Evolutionary conservation across 2,113 vertebrate genomes (phyloP).

Genomic region (Hassar affinis): DNA sequence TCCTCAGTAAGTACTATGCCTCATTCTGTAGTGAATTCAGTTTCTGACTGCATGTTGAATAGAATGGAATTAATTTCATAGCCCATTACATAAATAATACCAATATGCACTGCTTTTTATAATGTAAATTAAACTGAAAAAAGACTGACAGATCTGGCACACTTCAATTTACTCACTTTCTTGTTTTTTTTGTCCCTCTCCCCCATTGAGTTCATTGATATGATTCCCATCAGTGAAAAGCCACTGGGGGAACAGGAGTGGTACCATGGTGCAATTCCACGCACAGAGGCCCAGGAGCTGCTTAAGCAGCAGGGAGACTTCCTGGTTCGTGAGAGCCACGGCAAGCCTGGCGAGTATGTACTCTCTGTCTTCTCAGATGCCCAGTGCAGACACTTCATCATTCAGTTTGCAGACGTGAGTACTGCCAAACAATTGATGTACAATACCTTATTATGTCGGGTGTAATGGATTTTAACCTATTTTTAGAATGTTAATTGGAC

Average conservation of each 20-base stretch:
- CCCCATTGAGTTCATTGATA: constrained; percentile 82
- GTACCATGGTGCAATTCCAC: constrained; percentile 96
- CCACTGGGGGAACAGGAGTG: constrained; percentile 92
- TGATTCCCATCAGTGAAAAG: constrained; percentile 86
- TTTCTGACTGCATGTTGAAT: not conserved
- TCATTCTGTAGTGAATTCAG: not conserved
- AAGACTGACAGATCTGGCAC: not conserved
- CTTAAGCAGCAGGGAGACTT: constrained; percentile 96
- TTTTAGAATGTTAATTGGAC: not conserved
- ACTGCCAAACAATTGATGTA: not conserved
- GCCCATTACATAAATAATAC: not conserved
- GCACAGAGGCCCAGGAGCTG: constrained; percentile 93
- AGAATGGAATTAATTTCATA: not conserved
- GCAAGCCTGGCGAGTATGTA: constrained; percentile 98
- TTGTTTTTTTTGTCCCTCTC: not conserved
- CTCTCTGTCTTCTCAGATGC: constrained; percentile 95
- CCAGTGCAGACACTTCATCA: constrained; percentile 97
- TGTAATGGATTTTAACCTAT: not conserved
- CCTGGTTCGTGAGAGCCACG: constrained; percentile 94
- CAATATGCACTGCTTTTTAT: not conserved
- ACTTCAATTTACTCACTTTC: not conserved
- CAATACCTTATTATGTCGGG: not conserved
- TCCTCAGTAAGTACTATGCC: constrained; percentile 80
- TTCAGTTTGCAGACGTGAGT: constrained; percentile 92
- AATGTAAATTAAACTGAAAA: not conserved